Evolutionary conservation across 2,113 vertebrate species (phyloP).

Genomic region (Galeopterus variegatus): DNA sequence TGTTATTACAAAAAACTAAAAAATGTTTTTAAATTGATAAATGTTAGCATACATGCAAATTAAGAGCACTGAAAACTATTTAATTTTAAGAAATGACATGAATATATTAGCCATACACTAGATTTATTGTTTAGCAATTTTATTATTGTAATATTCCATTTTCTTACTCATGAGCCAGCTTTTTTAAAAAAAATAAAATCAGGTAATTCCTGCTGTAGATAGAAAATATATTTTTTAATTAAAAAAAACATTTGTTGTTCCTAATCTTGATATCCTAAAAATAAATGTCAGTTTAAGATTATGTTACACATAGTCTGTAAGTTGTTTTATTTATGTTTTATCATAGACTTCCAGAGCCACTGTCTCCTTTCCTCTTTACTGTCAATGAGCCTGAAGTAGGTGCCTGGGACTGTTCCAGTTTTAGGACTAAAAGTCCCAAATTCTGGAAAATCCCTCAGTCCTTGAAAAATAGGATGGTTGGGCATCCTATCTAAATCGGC

Average conservation of each 20-base stretch:
- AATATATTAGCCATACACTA: conserved; percentile 61
- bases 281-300: background rate
- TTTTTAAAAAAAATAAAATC: background rate
- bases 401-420: background rate
- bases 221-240: background rate
- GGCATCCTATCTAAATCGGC: background rate
- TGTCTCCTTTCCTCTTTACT: background rate
- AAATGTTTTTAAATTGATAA: background rate
- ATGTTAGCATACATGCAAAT: background rate
- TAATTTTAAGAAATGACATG: conserved; percentile 34
- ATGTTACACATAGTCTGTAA: background rate
- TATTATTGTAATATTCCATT: conserved; percentile 62
- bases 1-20: background rate
- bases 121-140: conserved; percentile 61
- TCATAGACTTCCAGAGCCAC: background rate
- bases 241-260: background rate
- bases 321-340: background rate
- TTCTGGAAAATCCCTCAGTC: background rate
- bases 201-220: background rate
- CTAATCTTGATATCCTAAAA: background rate
- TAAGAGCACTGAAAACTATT: background rate
- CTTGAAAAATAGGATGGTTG: background rate
- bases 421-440: background rate
- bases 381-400: background rate
- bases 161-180: conserved; percentile 59